phyloP scores from a whole-genome alignment of 2,113 vertebrate genomes.

The Cephalopterus ornatus region DNA sequence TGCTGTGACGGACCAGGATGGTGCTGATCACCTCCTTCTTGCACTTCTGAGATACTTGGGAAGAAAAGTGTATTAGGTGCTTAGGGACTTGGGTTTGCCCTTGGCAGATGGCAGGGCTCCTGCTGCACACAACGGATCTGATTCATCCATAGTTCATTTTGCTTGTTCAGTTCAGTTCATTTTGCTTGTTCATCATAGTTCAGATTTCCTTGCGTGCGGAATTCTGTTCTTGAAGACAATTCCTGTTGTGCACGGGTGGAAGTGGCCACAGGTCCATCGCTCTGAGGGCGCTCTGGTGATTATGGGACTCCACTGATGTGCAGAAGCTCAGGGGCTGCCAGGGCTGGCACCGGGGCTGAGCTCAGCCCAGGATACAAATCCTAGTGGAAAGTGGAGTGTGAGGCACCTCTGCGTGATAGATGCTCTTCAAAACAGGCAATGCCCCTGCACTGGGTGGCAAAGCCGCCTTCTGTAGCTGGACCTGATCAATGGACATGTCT shows the following conservation, averaged over 20 bases:
- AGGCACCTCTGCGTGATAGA: background rate
- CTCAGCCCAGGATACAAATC: background rate
- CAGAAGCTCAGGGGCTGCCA: background rate
- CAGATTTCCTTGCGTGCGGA: background rate
- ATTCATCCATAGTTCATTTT: background rate
- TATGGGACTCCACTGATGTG: background rate
- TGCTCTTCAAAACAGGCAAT: background rate
- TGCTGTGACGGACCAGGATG: background rate
- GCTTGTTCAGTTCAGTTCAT: background rate
- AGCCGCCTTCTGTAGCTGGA: background rate
- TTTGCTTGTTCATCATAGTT: no score
- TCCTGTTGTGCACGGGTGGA: fast-evolving
- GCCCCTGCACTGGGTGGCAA: background rate
- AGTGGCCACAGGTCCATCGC: fast-evolving
- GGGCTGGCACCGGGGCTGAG: background rate
- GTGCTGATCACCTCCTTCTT: background rate
- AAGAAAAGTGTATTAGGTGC: background rate
- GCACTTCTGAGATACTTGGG: background rate
- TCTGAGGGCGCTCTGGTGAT: background rate
- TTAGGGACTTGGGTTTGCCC: background rate
- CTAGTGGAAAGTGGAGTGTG: background rate
- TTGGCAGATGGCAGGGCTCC: background rate
- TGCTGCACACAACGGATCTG: background rate
- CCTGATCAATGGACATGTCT: background rate
- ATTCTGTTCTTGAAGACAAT: background rate